Conservation (phyloP, 2,888 invertebrate genomes). For the Serripes groenlandicus region DNA sequence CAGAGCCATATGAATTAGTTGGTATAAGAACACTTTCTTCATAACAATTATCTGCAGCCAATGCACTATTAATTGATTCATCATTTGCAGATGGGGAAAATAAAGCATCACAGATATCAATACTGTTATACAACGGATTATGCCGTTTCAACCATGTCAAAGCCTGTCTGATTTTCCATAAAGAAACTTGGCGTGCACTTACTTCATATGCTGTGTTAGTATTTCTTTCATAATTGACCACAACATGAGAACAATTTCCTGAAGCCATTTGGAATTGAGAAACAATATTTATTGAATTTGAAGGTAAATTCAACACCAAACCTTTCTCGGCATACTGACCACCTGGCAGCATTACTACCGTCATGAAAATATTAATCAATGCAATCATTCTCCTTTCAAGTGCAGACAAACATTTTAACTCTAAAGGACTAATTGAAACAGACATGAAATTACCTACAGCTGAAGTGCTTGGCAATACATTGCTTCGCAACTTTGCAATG, state of each 20-base stretch:
- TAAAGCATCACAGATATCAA: no score
- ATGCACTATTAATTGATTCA: no score
- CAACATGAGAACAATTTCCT: neutral
- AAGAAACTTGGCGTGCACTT: neutral
- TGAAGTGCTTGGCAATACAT: slow-evolving; percentile 10
- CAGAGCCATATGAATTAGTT: slow-evolving; percentile 12
- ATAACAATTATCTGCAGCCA: no score
- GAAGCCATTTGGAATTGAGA: neutral
- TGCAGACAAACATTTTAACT: slow-evolving; percentile 9
- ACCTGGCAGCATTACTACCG: slow-evolving; percentile 45
- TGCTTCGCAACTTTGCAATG: neutral
- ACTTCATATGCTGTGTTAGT: neutral
- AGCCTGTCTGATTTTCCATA: slow-evolving; percentile 21
- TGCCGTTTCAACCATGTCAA: slow-evolving; percentile 36
- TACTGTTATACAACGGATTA: slow-evolving; percentile 27
- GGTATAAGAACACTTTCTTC: slow-evolving; percentile 28
- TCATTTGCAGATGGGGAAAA: no score
- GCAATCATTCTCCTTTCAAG: slow-evolving; percentile 7
- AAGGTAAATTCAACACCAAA: slow-evolving; percentile 30
- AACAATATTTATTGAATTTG: neutral
- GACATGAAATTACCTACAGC: slow-evolving; percentile 9
- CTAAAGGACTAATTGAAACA: slow-evolving; percentile 11
- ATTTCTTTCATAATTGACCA: neutral
- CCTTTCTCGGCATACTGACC: slow-evolving; percentile 56
- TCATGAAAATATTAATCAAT: slow-evolving; percentile 32